A percentile compares a stretch with the other conserved stretches of the same genome.
Evolutionary conservation across 2,113 vertebrate species (phyloP).

Genomic region (Sinocyclocheilus grahami): DNA sequence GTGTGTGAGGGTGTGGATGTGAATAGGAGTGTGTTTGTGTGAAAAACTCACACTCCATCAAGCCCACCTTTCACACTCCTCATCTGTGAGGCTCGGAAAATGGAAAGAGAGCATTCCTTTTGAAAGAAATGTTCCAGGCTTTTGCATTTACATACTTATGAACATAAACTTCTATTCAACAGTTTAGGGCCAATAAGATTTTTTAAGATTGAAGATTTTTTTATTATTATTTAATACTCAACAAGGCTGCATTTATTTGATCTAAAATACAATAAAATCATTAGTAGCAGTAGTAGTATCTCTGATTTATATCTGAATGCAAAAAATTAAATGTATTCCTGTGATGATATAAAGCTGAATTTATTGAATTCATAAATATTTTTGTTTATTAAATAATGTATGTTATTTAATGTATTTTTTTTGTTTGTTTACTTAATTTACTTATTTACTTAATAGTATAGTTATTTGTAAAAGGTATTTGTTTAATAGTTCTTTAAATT

Average conservation of each 20-base stretch:
- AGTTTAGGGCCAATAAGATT: not conserved
- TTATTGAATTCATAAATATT: too few species aligned
- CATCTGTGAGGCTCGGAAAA: slow-evolving; percentile 20
- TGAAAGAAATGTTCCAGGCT: not conserved
- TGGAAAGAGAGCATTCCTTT: not conserved
- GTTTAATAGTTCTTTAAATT: too few species aligned
- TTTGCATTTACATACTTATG: not conserved
- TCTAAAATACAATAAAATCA: not conserved
- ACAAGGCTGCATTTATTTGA: not conserved
- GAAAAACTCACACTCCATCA: not conserved
- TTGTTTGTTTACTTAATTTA: too few species aligned
- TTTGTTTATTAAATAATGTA: too few species aligned
- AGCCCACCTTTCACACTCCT: slow-evolving; percentile 18
- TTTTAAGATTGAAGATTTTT: not conserved
- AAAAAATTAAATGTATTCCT: too few species aligned
- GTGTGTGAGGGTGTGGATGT: slow-evolving; percentile 37
- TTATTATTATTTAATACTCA: not conserved
- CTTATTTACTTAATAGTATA: too few species aligned
- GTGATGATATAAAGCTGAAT: too few species aligned
- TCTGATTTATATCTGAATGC: too few species aligned
- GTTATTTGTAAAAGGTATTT: too few species aligned
- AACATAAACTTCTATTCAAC: not conserved
- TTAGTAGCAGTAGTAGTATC: too few species aligned
- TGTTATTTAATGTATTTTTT: too few species aligned
- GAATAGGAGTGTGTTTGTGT: slow-evolving; percentile 23